These are phyloP conservation scores for Chelon labrosus DNA, from an alignment of 2,797 vertebrate species.

Conservation along the genomic window DNA sequence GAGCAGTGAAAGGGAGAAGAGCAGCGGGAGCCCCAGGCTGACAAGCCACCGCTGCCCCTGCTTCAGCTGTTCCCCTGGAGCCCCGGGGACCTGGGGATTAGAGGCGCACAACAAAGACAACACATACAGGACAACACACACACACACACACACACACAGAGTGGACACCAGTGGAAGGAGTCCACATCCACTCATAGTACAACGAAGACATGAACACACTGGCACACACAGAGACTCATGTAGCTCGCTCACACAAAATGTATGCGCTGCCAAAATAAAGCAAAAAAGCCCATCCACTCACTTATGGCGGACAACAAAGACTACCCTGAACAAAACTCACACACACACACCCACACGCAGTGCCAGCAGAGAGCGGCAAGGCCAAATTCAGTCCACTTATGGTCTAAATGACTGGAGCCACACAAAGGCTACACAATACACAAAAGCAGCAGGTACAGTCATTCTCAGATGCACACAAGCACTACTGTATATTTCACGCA, in stretches of 20 bases:
- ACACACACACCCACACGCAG: background rate
- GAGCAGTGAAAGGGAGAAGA: conserved; percentile 84
- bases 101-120: conserved; percentile 81
- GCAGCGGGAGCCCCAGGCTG: conserved; percentile 90
- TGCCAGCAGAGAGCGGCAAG: background rate
- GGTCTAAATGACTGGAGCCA: conserved; percentile 33
- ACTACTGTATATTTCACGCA: background rate
- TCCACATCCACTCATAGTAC: conserved; percentile 32
- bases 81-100: conserved; percentile 89
- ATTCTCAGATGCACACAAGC: background rate
- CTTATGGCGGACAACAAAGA: conserved; percentile 31
- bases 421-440: conserved; percentile 23
- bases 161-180: conserved; percentile 30
- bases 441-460: conserved; percentile 20
- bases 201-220: conserved; percentile 58
- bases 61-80: conserved; percentile 94
- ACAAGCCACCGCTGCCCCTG: conserved; percentile 91
- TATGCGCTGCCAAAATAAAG: conserved; percentile 27
- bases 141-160: conserved; percentile 28
- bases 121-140: conserved; percentile 62
- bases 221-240: conserved; percentile 16
- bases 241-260: conserved; percentile 27
- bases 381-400: conserved; percentile 42
- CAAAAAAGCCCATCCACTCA: conserved; percentile 28
- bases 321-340: conserved; percentile 7